phyloP scores from a whole-genome alignment of 2,113 vertebrate genomes.

The Dicentrarchus labrax region DNA sequence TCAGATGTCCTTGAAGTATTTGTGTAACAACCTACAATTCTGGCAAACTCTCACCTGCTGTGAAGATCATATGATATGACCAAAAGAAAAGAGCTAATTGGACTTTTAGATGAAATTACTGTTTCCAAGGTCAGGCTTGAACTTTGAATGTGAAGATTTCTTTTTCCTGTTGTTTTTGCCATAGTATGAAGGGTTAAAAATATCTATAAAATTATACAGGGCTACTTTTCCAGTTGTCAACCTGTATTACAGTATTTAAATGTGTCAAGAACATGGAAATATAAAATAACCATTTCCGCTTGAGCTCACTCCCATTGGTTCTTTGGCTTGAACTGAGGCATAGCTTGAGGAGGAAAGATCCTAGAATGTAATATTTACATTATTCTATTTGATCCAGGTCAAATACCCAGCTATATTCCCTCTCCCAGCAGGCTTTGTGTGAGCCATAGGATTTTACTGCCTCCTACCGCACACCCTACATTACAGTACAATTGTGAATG shows the following conservation, averaged over 20 bases:
- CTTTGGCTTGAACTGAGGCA: neutral
- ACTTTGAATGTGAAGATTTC: neutral
- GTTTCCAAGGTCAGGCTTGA: neutral
- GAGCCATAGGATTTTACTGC: conserved; percentile 25
- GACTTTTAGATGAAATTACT: neutral
- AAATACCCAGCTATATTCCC: conserved; percentile 10
- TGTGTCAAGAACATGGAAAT: neutral
- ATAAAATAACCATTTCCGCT: neutral
- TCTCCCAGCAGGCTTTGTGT: neutral
- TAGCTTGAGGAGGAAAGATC: neutral
- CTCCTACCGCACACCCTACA: conserved; percentile 4
- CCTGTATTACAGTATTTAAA: neutral
- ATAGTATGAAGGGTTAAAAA: neutral
- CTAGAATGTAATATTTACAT: neutral
- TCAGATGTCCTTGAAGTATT: too few relatives aligned
- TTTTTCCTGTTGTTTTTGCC: neutral
- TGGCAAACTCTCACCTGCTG: too few relatives aligned
- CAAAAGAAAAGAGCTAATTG: neutral
- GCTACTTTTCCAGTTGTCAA: neutral
- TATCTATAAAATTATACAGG: neutral
- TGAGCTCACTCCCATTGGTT: neutral
- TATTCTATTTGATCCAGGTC: neutral
- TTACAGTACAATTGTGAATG: conserved; percentile 20
- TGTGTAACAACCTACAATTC: too few relatives aligned
- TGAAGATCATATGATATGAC: neutral